Base-by-base conservation (phyloP, 2,797 vertebrate species). In the Sebastes taczanowskii region DNA sequence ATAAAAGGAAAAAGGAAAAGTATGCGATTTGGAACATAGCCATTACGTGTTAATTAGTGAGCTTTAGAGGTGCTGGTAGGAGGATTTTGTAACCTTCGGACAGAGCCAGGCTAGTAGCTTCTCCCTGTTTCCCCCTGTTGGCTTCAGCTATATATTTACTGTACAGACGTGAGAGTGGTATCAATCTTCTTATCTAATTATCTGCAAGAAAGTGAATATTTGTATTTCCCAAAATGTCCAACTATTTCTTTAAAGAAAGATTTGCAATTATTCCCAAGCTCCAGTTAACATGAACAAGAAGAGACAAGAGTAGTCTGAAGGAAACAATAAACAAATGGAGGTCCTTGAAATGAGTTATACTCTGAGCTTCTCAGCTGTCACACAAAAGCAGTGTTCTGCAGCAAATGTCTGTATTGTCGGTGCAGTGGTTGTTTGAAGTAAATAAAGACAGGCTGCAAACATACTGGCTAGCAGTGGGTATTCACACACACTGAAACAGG, bases 401-500 rank as follows among this genome's bases (percentile, higher is more conserved):
- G 25, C 7, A 69, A 22, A 29, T 18, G 30, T 32, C 20, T 59
- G 14, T 35, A 6, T 60, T 60, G 25, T 22, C 3, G 1, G 0
- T 62, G 58, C n/a, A 34, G 14, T 6, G 9, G 20, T 42, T 66
- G 55, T 46, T 74, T 62, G n/a, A 58, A 29, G 23, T 23, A 20
- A 60, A 61, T 16, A 66, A 20, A 49, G 11, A 25, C 52, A 22
- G 5, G 29, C 61, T 71, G 29, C 34, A 42, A 25, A 75, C 22
- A 34, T 23, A 34, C 18, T n/a, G 38, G 38, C 29, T 56, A 22
- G 32, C 68, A 34, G 34, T 52, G 27, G 14, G 56, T 55, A 25
- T 16, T n/a, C 20, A 59, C 30, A 79, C 53, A 68, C 38, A 16
- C 56, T 23, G 34, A 75, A 70, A 84, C 79, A 82, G 67, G 59